phyloP scores from a whole-genome alignment of 2,113 vertebrate species.

The Xiphophorus couchianus region DNA sequence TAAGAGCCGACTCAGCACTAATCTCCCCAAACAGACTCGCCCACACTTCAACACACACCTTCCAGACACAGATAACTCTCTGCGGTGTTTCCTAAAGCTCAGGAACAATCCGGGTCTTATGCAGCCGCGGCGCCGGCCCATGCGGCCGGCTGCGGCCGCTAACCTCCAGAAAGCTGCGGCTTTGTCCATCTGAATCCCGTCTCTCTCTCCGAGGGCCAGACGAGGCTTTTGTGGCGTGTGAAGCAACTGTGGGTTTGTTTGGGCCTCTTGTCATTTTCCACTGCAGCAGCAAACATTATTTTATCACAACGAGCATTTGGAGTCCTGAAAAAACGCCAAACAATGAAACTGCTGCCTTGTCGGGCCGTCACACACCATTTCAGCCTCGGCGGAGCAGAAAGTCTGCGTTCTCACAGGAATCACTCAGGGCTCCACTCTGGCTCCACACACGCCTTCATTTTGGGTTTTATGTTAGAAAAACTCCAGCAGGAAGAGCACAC shows the following conservation, averaged over 20 bases:
- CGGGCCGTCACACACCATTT: conserved; percentile 47
- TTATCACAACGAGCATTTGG: conserved; percentile 24
- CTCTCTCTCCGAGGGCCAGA: conserved; percentile 26
- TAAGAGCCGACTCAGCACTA: conserved; percentile 44
- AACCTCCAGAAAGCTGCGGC: conserved; percentile 40
- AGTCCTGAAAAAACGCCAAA: conserved; percentile 19
- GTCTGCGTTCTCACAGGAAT: conserved; percentile 30
- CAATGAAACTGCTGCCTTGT: conserved; percentile 40
- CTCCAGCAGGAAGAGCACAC: conserved; percentile 8
- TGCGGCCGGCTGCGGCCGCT: conserved; percentile 14
- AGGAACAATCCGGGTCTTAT: background rate
- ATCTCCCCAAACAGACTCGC: conserved; percentile 36
- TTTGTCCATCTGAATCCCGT: conserved; percentile 36
- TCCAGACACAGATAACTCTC: conserved; percentile 45
- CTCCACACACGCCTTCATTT: conserved; percentile 31
- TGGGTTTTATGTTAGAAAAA: conserved; percentile 41
- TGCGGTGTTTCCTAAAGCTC: conserved; percentile 22
- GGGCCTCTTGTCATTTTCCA: conserved; percentile 40
- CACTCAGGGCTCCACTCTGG: conserved; percentile 25
- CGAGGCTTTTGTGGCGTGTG: conserved; percentile 51
- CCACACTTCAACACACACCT: conserved; percentile 51
- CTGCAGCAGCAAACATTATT: conserved; percentile 51
- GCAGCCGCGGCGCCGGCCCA: conserved; percentile 10
- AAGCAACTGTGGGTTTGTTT: conserved; percentile 57
- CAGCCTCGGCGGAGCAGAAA: conserved; percentile 33